Evolutionary conservation across 2,113 vertebrate genomes (phyloP).

Genomic region (Capreolus pygargus): DNA sequence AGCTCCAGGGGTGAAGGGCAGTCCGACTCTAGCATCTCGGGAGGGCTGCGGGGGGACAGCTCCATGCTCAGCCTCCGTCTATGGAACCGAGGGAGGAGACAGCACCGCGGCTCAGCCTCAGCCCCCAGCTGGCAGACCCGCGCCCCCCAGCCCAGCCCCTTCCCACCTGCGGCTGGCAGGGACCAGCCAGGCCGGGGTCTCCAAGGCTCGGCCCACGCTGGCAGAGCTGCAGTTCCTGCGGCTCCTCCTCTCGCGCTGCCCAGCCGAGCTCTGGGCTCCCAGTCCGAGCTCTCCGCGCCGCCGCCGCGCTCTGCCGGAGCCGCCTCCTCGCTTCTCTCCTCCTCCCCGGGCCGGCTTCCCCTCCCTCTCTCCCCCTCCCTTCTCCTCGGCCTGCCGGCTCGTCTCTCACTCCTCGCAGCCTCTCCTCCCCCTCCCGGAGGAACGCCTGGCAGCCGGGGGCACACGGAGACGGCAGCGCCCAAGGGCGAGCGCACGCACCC

Average conservation of each 20-base stretch:
- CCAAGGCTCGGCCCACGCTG: constrained; percentile 48
- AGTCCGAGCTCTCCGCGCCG: constrained; percentile 62
- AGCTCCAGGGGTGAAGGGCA: constrained; percentile 81
- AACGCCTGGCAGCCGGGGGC: constrained; percentile 31
- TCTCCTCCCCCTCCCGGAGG: constrained; percentile 53
- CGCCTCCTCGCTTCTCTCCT: constrained; percentile 61
- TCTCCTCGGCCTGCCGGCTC: constrained; percentile 7
- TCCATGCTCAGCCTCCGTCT: constrained; percentile 64
- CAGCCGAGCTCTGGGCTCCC: constrained; percentile 58
- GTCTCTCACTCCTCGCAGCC: constrained; percentile 44
- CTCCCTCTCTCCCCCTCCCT: constrained; percentile 11
- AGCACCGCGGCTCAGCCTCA: constrained; percentile 18
- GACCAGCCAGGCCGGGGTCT: constrained; percentile 63
- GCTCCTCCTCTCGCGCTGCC: constrained; percentile 46
- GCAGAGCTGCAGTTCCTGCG: constrained; percentile 53
- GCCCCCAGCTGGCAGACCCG: background rate
- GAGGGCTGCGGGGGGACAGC: constrained; percentile 55
- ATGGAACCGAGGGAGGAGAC: constrained; percentile 31
- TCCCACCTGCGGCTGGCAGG: constrained; percentile 73
- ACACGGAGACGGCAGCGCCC: constrained; percentile 12
- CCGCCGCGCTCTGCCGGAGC: constrained; percentile 57
- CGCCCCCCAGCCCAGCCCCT: background rate
- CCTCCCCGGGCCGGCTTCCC: constrained; percentile 42
- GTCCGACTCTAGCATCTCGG: constrained; percentile 76
- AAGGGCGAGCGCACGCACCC: constrained; percentile 38